Evolutionary conservation across 2,888 invertebrate species (phyloP), one percentile per base, ranked within the genome.

Genomic region (Dorcus hopei): DNA sequence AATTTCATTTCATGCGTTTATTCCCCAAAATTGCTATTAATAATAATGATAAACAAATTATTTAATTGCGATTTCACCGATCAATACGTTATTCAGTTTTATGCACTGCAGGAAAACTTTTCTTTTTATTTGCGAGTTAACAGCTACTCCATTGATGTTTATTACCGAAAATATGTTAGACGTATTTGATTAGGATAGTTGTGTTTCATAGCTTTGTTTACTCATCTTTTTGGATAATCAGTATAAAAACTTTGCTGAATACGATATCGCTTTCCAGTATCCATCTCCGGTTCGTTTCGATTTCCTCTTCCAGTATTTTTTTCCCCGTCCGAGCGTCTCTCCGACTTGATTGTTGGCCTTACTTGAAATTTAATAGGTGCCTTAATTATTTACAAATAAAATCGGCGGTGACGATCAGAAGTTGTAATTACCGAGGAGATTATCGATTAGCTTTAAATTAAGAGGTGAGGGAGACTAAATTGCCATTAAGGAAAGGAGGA

Each of bases 171-270:
- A 33, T 33, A 33, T 33, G 26, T 33, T 33, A 33, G 26, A 33
- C 26, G 26, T 33, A 33, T 33, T 58, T 58, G 58, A 58, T 58
- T 58, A 58, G 51, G 50, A 58, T 58, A 58, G 58, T 51, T 58
- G 52, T 58, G 54, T 58, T 58, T 58, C 58, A 58, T 58, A 54
- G 54, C 58, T 58, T 58, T 58, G 58, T 58, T 58, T 58, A 58
- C 58, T 42, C 43, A 51, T 45, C 51, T 49, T 38, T 42, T 39
- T 14, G 38, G 53, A 51, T 33, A 33, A 33, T 33, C 26, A 33
- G 53, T 47, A 54, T 54, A 58, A 54, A 58, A 58, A 54, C 16
- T 58, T 53, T 50, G 51, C 58, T 50, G 58, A 58, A 58, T 58
- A 47, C 52, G 58, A 58, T 58, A 54, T 50, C 40, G 58, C 51